Conservation (phyloP, 2,797 vertebrate species). For the Glyptemys insculpta region DNA sequence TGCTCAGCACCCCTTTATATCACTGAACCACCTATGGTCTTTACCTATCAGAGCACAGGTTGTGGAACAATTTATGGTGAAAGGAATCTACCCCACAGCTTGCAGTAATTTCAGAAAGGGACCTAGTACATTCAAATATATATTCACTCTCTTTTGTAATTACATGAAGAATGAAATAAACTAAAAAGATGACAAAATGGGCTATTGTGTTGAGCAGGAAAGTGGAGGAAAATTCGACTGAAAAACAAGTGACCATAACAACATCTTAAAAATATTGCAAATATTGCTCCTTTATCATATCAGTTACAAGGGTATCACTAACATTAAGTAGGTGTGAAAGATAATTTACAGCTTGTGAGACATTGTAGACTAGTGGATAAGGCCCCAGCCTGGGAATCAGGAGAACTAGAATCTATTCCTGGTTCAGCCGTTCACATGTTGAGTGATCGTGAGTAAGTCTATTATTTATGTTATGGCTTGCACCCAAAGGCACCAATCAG, state of each 20-base stretch:
- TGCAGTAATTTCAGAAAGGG: not conserved
- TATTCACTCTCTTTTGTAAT: not conserved
- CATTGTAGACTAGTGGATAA: not conserved
- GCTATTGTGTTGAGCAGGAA: rapidly evolving
- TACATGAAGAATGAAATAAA: not conserved
- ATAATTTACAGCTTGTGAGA: not conserved
- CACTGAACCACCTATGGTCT: not conserved
- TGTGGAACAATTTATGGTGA: not conserved
- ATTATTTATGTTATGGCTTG: not conserved
- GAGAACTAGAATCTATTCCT: not conserved
- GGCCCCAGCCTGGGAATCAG: not conserved
- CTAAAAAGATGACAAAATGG: not conserved
- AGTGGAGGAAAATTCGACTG: not conserved
- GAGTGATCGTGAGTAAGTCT: not conserved
- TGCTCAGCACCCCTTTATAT: not conserved
- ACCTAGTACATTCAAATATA: not conserved
- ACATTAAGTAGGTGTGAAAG: not conserved
- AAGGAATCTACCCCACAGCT: not conserved
- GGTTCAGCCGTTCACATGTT: not conserved
- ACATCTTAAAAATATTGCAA: not conserved
- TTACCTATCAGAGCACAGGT: not conserved
- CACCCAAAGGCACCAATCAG: not conserved
- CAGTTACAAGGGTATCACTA: not conserved
- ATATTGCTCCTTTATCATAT: not conserved
- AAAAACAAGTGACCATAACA: not conserved